A percentile compares a stretch with the other conserved stretches of the same genome.
phyloP scores from a whole-genome alignment of 2,888 invertebrate genomes.

The Parnassius mnemosyne region DNA sequence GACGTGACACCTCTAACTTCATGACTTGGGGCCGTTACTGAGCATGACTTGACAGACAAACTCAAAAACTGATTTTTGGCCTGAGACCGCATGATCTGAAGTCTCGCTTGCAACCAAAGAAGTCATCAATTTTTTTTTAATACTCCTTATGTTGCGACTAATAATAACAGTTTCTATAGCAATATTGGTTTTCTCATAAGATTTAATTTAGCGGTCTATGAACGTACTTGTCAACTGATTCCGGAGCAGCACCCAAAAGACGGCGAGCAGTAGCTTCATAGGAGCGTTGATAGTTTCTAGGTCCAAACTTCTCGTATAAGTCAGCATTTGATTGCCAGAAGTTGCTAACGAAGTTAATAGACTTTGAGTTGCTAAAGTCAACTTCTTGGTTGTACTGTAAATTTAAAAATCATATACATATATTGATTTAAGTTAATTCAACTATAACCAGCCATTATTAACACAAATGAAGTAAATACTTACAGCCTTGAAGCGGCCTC shows the following conservation, averaged over 20 bases:
- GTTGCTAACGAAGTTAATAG: constrained; percentile 71
- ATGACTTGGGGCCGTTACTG: no score
- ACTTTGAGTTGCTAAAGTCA: constrained; percentile 58
- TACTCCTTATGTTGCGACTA: no score
- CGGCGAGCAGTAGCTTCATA: constrained; percentile 79
- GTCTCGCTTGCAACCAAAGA: no score
- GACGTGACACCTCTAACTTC: no score
- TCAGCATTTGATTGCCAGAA: constrained; percentile 79
- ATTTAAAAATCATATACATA: not conserved
- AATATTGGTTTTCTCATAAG: no score
- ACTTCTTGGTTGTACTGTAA: constrained; percentile 60
- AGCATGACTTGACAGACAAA: no score
- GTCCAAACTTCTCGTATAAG: constrained; percentile 52
- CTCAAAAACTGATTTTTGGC: no score
- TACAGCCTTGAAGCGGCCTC: constrained; percentile 82
- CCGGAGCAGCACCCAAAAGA: constrained; percentile 45
- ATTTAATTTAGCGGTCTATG: no score
- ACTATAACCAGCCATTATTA: not conserved
- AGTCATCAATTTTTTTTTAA: no score
- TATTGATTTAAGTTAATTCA: not conserved
- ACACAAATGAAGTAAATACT: constrained; percentile 42
- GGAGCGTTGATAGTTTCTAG: constrained; percentile 70
- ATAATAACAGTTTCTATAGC: no score
- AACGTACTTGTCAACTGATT: constrained; percentile 35
- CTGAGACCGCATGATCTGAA: no score